Percentiles rank a stretch among this genome's conserved stretches.
These are phyloP conservation scores for Synodontis membranacea DNA, from an alignment of 2,113 vertebrate genomes.

Conservation along the genomic window DNA sequence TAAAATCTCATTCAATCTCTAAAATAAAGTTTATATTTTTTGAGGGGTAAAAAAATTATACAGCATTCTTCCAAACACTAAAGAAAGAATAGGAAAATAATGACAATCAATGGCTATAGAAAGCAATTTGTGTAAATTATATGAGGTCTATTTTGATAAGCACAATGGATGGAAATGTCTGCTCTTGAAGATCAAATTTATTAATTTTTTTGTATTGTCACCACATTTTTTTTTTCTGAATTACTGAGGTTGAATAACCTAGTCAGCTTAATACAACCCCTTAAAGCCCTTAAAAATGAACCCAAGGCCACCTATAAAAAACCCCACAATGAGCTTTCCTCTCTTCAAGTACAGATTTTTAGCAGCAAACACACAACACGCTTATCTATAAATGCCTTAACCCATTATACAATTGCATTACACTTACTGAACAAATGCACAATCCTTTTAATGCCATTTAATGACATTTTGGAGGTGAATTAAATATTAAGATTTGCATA, in stretches of 20 bases:
- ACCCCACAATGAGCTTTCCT: conserved; percentile 29
- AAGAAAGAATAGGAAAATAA: not conserved
- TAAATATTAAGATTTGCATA: not conserved
- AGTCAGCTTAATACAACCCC: not conserved
- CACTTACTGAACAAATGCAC: conserved; percentile 33
- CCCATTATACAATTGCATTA: not conserved
- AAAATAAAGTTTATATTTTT: not conserved
- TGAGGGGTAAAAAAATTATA: too few relatives aligned
- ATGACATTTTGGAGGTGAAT: not conserved
- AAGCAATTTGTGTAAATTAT: not conserved
- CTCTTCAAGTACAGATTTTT: conserved; percentile 12
- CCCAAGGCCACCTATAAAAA: not conserved
- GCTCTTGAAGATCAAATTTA: not conserved
- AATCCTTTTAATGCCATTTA: conserved; percentile 1
- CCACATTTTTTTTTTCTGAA: not conserved
- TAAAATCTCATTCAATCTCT: not conserved
- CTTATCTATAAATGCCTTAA: conserved; percentile 6
- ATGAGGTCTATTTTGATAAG: not conserved
- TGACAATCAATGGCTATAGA: not conserved
- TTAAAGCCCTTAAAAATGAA: not conserved
- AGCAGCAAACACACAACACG: conserved; percentile 17
- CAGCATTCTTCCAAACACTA: not conserved
- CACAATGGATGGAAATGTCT: conserved; percentile 31
- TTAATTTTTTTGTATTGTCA: not conserved
- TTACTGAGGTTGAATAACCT: not conserved